These are phyloP conservation scores for Ictalurus punctatus DNA, from an alignment of 2,113 vertebrate genomes.

Conservation along the genomic window DNA sequence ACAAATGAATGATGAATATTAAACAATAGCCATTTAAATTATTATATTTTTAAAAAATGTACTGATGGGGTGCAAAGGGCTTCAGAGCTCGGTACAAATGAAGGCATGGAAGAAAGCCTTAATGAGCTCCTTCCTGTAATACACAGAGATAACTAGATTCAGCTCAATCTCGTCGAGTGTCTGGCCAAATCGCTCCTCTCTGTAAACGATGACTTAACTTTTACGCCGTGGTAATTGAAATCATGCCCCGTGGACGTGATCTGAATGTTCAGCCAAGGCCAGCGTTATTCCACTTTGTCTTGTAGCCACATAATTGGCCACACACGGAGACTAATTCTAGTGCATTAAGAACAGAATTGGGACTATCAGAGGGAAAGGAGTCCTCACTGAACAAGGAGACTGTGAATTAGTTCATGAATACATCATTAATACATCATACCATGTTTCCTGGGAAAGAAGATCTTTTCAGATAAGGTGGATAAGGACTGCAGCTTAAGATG, in stretches of 20 bases:
- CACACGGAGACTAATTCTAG: slow-evolving; percentile 20
- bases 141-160: slow-evolving; percentile 18
- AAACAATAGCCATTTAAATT: background rate
- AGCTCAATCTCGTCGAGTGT: slow-evolving; percentile 20
- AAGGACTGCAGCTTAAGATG: background rate
- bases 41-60: background rate
- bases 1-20: background rate
- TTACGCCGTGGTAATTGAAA: slow-evolving; percentile 43
- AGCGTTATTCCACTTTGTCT: slow-evolving; percentile 12
- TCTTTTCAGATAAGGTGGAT: background rate
- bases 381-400: slow-evolving; percentile 13
- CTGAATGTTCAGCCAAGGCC: background rate
- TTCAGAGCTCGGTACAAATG: background rate
- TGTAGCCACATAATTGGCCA: slow-evolving; percentile 3
- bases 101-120: background rate
- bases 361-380: background rate
- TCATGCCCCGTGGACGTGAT: slow-evolving; percentile 17
- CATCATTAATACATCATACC: slow-evolving; percentile 6
- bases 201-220: slow-evolving; percentile 40
- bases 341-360: slow-evolving; percentile 14
- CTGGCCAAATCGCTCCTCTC: slow-evolving; percentile 27
- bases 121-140: slow-evolving; percentile 16
- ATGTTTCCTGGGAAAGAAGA: background rate
- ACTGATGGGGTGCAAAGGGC: background rate
- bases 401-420: slow-evolving; percentile 9